Evolutionary conservation across 1,140 invertebrate genomes (phyloP).

Genomic region (Eumaeus atala): DNA sequence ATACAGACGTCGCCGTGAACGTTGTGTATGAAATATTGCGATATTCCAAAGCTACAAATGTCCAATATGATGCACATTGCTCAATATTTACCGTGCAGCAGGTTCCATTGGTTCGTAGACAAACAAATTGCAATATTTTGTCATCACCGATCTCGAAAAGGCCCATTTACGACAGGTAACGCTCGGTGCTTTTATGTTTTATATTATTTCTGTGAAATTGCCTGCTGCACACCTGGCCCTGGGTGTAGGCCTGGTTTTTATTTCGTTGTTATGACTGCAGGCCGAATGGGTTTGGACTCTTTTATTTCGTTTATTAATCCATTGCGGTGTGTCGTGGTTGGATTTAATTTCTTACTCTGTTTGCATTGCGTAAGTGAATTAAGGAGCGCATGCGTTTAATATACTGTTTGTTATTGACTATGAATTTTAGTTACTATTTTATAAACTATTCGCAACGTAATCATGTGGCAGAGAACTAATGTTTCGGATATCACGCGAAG

Average conservation of each 20-base stretch:
- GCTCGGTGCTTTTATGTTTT: conserved; percentile 31
- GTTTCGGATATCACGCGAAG: too few relatives aligned
- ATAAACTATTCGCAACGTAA: too few relatives aligned
- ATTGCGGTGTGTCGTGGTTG: conserved; percentile 21
- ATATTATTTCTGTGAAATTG: conserved; percentile 58
- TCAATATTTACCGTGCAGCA: conserved; percentile 1
- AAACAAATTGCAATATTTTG: conserved; percentile 29
- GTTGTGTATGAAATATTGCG: too few relatives aligned
- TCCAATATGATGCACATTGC: conserved; percentile 3
- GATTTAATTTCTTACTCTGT: conserved; percentile 34
- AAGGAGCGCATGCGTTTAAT: background rate
- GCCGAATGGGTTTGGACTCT: conserved; percentile 31
- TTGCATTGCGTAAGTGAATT: conserved; percentile 30
- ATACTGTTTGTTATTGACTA: too few relatives aligned
- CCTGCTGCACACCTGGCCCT: conserved; percentile 50
- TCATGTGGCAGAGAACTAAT: too few relatives aligned
- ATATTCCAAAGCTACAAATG: background rate
- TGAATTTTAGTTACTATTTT: too few relatives aligned
- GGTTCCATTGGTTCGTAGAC: conserved; percentile 2
- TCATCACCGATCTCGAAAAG: conserved; percentile 26
- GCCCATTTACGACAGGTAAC: conserved; percentile 28
- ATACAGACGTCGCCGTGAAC: too few relatives aligned
- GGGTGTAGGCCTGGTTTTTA: conserved; percentile 37
- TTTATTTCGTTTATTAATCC: conserved; percentile 37
- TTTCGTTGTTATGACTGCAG: conserved; percentile 62